Evolutionary conservation across 2,797 vertebrate genomes (phyloP), one percentile per base, ranked within the genome.

Genomic region (Chiroxiphia lanceolata): DNA sequence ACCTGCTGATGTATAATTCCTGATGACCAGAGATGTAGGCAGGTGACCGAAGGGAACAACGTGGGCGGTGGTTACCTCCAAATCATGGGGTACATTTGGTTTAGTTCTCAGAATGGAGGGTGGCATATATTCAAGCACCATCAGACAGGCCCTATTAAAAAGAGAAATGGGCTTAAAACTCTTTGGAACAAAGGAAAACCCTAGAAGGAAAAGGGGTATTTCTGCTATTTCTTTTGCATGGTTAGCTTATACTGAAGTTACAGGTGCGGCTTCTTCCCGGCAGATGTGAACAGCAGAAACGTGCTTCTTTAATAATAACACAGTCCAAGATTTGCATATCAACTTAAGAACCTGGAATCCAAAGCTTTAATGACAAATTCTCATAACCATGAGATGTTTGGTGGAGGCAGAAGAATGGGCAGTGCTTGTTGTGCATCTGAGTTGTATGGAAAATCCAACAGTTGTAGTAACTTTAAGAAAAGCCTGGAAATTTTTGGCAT

Each of bases 1-100:
- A 23, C 31, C 22, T 68, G 47, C 65, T 86, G 48, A 54, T 86
- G 3, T 50, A 10, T 40, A 10, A 36, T 50, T 20, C 38, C 31
- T 57, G 31, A 44, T 56, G 27, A 5, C 31, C 34, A 54, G 40
- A 84, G 13, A 26, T 27, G 6, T 42, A 68, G 29, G 31, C 16
- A 76, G 22, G 23, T 17, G 51, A 56, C 19, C 61, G 33, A 83
- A 60, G 10, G 51, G 42, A 56, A 20, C 31, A n/a, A 16, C 0
- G 0, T 12, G 23, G 40, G 15, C 47, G 44, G 8, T 34, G 12
- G 6, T 72, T 56, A 23, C 15, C 16, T 48, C 54, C 27, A 60
- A 6, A 87, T 26, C 31, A 51, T 0, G 0, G 34, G 5, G 5
- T n/a, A 33, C 3, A 13, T 22, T 3, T 12, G 20, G 11, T 36